Base-by-base conservation (phyloP, 2,113 vertebrate species). In the Chaenogobius annularis region DNA sequence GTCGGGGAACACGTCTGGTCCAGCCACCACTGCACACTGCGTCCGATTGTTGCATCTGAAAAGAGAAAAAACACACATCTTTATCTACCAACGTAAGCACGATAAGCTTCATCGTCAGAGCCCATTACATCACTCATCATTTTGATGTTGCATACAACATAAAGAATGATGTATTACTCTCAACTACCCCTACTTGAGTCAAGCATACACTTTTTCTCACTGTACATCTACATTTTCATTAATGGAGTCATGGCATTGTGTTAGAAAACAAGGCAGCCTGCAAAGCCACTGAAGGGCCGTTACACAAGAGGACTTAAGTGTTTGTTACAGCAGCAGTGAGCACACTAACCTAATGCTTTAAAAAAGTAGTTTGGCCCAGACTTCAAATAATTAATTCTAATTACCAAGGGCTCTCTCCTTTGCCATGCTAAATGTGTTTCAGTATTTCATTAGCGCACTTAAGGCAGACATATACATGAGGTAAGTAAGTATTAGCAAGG, bases 1-100 rank as follows among this genome's bases (percentile, higher is more conserved):
- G 72, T 99, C 97, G 65, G 97, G 96, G 88, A 99, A 99, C 67
- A 98, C 97, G 40, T 99, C 97, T 0, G 96, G 96, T 58, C 98
- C 98, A 0, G 98, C 98, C 4, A 99, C 96, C 75, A 99, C 98
- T 1, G 96, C 97, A 85, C 93, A 94, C 89, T 94, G 93, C 20
- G 93, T 94, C 20, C 93, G 90, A 74, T 94, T 94, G 87, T 91
- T 98, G 96, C 84, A 94, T 86, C 93, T 94, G n/a, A 55, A 35
- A 52, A 35, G 13, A 20, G 3, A 15, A 47, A 74, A 63, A 10
- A 35, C 11, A 66, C 17, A 79, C 31, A 62, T 20, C 12, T 81
- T 26, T 66, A 54, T 9, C 26, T 3, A 62, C 22, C 31, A 71
- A 68, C 37, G 1, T 6, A 0, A 12, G 9, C 67, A 15, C 56